phyloP scores from a whole-genome alignment of 2,888 invertebrate genomes.

The Coelopa pilipes region DNA sequence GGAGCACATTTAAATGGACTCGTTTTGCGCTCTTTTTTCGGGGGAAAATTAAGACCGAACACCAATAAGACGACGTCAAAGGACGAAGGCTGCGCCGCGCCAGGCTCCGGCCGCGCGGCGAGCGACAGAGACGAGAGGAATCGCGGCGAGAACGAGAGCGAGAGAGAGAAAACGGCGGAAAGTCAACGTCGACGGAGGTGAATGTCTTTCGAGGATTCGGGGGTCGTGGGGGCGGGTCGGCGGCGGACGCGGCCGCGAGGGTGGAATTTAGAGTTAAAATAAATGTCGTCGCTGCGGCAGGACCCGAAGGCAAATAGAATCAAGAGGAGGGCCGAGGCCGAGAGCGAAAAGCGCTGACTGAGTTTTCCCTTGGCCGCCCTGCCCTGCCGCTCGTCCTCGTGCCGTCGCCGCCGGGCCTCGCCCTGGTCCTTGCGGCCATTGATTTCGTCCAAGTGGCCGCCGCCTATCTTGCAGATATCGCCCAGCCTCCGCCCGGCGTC shows the following conservation, averaged over 20 bases:
- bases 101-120: neutral
- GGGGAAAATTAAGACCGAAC: conserved; percentile 40
- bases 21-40: conserved; percentile 40
- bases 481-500: conserved; percentile 4
- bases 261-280: conserved; percentile 44
- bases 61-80: conserved; percentile 55
- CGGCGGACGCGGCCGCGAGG: neutral
- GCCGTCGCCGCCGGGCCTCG: too few species aligned
- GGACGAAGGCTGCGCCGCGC: conserved; percentile 2
- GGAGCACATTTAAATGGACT: conserved; percentile 59
- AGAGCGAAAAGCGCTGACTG: neutral
- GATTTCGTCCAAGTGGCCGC: neutral
- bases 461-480: conserved; percentile 27
- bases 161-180: neutral
- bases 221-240: too few species aligned
- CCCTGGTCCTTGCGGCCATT: neutral
- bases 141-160: neutral
- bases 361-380: neutral
- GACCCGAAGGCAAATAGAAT: conserved; percentile 59
- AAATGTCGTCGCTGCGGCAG: conserved; percentile 57
- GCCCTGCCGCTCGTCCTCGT: neutral
- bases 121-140: neutral
- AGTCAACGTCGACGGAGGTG: conserved; percentile 17
- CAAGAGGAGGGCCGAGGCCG: conserved; percentile 21
- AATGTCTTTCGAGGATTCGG: conserved; percentile 28